Evolutionary conservation across 2,888 invertebrate species (phyloP).

Genomic region (Sericinus montela): DNA sequence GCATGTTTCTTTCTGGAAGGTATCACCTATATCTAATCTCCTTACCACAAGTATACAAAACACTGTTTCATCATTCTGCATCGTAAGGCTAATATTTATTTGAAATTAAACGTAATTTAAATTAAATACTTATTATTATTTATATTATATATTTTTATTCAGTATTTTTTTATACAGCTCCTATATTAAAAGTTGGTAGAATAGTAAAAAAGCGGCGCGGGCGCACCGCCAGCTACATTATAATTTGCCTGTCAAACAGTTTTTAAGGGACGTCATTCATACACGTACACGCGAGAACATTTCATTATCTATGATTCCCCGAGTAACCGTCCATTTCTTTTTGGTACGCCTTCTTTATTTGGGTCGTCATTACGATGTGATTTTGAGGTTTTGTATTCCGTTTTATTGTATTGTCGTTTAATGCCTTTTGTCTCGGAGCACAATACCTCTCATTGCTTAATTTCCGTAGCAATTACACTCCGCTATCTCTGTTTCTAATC

Average conservation of each 20-base stretch:
- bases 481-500: constrained; percentile 13
- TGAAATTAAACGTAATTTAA: too few species aligned
- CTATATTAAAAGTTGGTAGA: constrained; percentile 13
- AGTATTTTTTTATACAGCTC: constrained; percentile 2
- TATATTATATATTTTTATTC: background rate
- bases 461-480: constrained; percentile 17
- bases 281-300: constrained; percentile 39
- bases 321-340: constrained; percentile 47
- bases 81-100: too few species aligned
- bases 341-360: constrained; percentile 26
- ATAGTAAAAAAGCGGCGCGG: constrained; percentile 23
- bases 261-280: constrained; percentile 65
- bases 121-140: too few species aligned
- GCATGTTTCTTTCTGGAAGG: too few species aligned
- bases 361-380: constrained; percentile 4
- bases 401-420: constrained; percentile 10
- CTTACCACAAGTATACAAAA: too few species aligned
- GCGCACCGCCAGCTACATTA: constrained; percentile 35
- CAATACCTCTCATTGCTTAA: constrained; percentile 17
- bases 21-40: too few species aligned
- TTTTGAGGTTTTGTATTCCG: constrained; percentile 7
- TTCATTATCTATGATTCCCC: constrained; percentile 59
- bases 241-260: constrained; percentile 73
- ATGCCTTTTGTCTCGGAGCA: constrained; percentile 1
- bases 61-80: too few species aligned